Base-by-base conservation (phyloP, 2,113 vertebrate species). In the Cynopterus brachyotis region DNA sequence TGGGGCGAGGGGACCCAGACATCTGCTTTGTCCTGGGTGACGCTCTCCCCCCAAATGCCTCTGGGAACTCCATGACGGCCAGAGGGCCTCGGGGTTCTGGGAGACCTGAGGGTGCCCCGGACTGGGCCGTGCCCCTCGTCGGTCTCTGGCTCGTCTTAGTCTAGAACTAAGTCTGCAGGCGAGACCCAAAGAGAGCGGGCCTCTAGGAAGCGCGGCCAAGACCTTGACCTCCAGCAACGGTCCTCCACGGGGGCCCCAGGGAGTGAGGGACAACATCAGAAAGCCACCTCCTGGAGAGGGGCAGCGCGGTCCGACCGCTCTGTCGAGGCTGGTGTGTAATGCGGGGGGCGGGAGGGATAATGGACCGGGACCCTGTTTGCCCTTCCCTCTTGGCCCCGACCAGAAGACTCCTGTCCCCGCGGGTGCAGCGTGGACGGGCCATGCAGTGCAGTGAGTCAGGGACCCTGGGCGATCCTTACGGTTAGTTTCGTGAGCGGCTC, bases 381-480 rank as follows among this genome's bases (percentile, higher is more conserved):
- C 57, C 37, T 86, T 76, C 67, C 92, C 53, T n/a, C 60, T 55
- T 10, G 80, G 85, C 57, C 67, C 83, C 37, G 82, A n/a, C 67
- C 0, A 5, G 95, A 86, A 96, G 90, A 20, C 94, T 95, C 96
- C 96, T 83, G 95, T 94, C 91, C 92, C 92, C 35, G 5, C 4
- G 70, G 19, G 47, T 3, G 45, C 9, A 4, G 22, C 32, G 45
- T 28, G 94, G 94, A 87, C 86, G 82, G 90, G 85, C 96, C 93
- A 87, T 98, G 98, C 95, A 81, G 96, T 92, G 95, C 73, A 32
- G 96, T 78, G 87, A 76, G 85, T 97, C 40, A 96, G 97, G 88
- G 91, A 81, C 93, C 37, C 93, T 79, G 91, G 69, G 26, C 96
- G 95, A 92, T 60, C 75, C 96, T 94, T 83, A 97, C 70, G 55